Conservation (phyloP, 2,888 invertebrate species). For the Meiosimyza decipiens region DNA sequence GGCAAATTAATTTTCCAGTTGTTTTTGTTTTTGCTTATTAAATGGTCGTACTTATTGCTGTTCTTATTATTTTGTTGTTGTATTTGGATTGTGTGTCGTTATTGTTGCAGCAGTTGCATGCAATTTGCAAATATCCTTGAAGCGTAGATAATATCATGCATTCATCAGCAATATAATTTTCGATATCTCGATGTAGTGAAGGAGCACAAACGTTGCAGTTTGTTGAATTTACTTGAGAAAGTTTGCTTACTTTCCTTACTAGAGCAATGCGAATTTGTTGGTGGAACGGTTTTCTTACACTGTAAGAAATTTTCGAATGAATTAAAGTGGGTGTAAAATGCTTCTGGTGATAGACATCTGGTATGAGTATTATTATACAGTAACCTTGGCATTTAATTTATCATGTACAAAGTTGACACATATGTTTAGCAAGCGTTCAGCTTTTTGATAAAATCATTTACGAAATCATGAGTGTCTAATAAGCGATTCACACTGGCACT, state of each 20-base stretch:
- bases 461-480: too few relatives aligned
- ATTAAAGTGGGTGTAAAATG: too few relatives aligned
- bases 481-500: too few relatives aligned
- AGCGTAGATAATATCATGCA: slow-evolving; percentile 41
- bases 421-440: too few relatives aligned
- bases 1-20: slow-evolving; percentile 23
- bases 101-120: slow-evolving; percentile 29
- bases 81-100: slow-evolving; percentile 3
- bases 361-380: too few relatives aligned
- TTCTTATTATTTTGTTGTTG: slow-evolving; percentile 5
- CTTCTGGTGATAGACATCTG: too few relatives aligned
- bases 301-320: too few relatives aligned
- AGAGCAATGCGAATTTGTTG: neutral
- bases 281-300: too few relatives aligned
- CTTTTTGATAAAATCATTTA: too few relatives aligned
- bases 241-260: slow-evolving; percentile 19
- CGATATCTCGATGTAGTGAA: neutral
- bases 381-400: too few relatives aligned
- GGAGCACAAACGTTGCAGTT: neutral
- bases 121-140: slow-evolving; percentile 44
- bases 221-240: neutral
- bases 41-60: neutral
- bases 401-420: too few relatives aligned
- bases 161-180: slow-evolving; percentile 24
- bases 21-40: neutral